These are phyloP conservation scores for Pseudocheirus occidentalis DNA, from an alignment of 2,797 vertebrate genomes.

Conservation along the genomic window DNA sequence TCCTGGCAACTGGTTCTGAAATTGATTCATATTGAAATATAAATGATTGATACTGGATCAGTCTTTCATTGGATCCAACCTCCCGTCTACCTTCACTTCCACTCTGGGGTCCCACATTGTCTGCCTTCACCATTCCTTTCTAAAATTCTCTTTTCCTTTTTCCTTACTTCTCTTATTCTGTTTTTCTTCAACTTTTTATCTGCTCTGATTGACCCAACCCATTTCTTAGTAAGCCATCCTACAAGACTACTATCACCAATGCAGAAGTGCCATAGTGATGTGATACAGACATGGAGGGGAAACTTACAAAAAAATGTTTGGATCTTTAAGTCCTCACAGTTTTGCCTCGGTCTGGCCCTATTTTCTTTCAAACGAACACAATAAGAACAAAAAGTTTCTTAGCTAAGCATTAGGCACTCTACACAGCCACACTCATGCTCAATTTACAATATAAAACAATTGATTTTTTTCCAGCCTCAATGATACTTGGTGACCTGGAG, in stretches of 20 bases:
- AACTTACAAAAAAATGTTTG: not conserved
- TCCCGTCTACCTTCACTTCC: not conserved
- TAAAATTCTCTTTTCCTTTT: not conserved
- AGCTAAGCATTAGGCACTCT: not conserved
- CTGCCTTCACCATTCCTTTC: not conserved
- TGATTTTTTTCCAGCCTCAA: not conserved
- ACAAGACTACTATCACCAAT: not conserved
- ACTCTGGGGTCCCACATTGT: not conserved
- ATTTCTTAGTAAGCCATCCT: not conserved
- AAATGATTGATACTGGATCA: not conserved
- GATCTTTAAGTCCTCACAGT: not conserved
- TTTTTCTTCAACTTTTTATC: not conserved
- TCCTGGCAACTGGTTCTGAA: not conserved
- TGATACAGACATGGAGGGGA: not conserved
- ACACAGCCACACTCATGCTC: not conserved
- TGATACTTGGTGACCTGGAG: not conserved
- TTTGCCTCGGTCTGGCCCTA: not conserved
- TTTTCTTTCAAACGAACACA: not conserved
- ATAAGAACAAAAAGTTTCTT: not conserved
- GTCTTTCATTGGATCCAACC: not conserved
- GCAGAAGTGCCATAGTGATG: not conserved
- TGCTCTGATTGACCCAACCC: not conserved
- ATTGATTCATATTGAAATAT: not conserved
- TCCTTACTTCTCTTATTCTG: no score
- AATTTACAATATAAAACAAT: not conserved